Evolutionary conservation across 2,888 invertebrate species (phyloP), one percentile per base, ranked within the genome.

Genomic region (Nomada fucata): DNA sequence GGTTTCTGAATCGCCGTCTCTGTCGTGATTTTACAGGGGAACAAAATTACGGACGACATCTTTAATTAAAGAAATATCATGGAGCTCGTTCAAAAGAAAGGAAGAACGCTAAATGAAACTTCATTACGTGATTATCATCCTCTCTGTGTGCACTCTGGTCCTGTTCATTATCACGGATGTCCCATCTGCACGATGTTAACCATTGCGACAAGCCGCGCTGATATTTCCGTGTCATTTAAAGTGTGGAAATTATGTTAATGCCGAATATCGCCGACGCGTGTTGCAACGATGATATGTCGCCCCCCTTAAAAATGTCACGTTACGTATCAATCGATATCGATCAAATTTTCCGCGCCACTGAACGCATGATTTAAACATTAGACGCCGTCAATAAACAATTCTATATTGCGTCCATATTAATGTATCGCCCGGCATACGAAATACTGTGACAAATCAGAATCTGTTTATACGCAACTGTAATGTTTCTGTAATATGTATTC

Each of bases 61-160:
- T 55, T 29, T 72, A 36, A 72, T 72, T 72, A 72, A 72, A 42
- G 2, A 63, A 29, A 15, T 52, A 61, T 52, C 50, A 15, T 18
- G 5, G 44, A 57, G 20, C 47, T 70, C 47, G 10, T n/a, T 74
- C 26, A 13, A 42, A 15, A 15, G 18, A 3, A 20, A 23, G 4
- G 57, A 13, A 57, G 15, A 18, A 18, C 13, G 9, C 4, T 0
- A 42, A 18, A n/a, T 50, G 36, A 42, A 71, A 26, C 26, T 53
- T 50, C 20, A 50, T 64, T 50, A 26, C 29, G 13, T 23, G 3
- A 44, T 13, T 63, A 36, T 15, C 20, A 2, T 4, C 18, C 10
- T 18, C 26, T 42, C n/a, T 61, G 10, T 9, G n/a, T n/a, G 36
- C 18, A 15, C 15, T 20, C 15, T 15, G 52, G 61, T 52, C 18